Evolutionary conservation across 2,797 vertebrate genomes (phyloP).

Genomic region (Orientallactaga sibirica): DNA sequence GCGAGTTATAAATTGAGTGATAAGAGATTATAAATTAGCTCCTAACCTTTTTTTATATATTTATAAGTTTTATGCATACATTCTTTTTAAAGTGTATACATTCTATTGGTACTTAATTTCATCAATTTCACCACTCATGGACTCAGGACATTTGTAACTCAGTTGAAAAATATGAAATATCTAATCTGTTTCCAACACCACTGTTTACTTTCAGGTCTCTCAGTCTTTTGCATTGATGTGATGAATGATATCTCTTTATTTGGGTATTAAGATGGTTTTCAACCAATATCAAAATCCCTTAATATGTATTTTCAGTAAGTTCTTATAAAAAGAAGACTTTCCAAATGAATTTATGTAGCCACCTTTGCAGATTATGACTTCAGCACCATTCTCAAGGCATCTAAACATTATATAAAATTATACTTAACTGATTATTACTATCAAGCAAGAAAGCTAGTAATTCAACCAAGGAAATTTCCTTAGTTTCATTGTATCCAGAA

Average conservation of each 20-base stretch:
- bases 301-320: background rate
- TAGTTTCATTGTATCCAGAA: background rate
- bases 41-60: background rate
- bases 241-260: background rate
- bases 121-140: background rate
- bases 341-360: background rate
- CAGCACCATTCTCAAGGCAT: conserved; percentile 2
- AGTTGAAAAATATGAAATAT: background rate
- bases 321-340: background rate
- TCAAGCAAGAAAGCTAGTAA: background rate
- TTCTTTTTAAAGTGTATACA: background rate
- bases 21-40: background rate
- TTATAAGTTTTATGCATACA: background rate
- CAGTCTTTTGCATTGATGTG: background rate
- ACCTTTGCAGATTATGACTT: background rate
- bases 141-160: background rate
- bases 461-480: background rate
- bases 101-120: background rate
- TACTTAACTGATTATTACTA: background rate
- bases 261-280: background rate
- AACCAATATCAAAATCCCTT: background rate
- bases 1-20: background rate
- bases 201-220: background rate
- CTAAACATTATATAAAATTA: background rate
- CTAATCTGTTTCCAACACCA: background rate